These are phyloP conservation scores for Cuniculus paca DNA, from an alignment of 2,797 vertebrate genomes.

Conservation along the genomic window DNA sequence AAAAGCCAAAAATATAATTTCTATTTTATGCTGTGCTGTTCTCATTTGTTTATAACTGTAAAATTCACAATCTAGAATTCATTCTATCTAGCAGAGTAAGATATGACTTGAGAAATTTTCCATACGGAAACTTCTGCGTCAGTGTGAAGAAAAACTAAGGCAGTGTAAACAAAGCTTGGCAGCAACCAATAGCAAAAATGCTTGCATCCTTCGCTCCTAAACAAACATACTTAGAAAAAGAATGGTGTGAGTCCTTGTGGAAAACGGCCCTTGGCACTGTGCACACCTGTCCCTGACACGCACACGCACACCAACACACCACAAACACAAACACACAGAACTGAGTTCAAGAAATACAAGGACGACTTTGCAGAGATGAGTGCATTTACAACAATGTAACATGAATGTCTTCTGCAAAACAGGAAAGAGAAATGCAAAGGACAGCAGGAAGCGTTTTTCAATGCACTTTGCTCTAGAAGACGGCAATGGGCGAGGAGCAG, in stretches of 20 bases:
- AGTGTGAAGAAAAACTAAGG: neutral
- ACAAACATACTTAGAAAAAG: slow-evolving; percentile 23
- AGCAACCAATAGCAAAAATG: neutral
- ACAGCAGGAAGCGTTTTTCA: neutral
- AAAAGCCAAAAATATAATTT: neutral
- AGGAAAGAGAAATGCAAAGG: neutral
- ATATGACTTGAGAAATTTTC: neutral
- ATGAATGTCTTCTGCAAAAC: slow-evolving; percentile 3
- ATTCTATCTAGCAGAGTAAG: neutral
- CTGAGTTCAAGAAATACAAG: neutral
- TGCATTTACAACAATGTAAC: neutral
- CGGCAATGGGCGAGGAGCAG: neutral
- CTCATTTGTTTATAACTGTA: neutral
- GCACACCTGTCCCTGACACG: neutral
- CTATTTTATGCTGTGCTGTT: neutral
- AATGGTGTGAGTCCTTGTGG: neutral
- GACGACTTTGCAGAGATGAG: neutral
- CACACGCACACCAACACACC: neutral
- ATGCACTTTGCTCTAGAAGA: neutral
- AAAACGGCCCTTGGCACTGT: neutral
- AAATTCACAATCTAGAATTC: slow-evolving; percentile 20
- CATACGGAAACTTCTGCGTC: neutral
- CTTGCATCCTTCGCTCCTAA: neutral
- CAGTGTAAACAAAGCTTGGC: neutral
- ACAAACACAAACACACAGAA: neutral